A percentile compares a stretch with the other conserved stretches of the same genome.
These are phyloP conservation scores for Manacus vitellinus DNA, from an alignment of 2,113 vertebrate genomes.

Conservation along the genomic window DNA sequence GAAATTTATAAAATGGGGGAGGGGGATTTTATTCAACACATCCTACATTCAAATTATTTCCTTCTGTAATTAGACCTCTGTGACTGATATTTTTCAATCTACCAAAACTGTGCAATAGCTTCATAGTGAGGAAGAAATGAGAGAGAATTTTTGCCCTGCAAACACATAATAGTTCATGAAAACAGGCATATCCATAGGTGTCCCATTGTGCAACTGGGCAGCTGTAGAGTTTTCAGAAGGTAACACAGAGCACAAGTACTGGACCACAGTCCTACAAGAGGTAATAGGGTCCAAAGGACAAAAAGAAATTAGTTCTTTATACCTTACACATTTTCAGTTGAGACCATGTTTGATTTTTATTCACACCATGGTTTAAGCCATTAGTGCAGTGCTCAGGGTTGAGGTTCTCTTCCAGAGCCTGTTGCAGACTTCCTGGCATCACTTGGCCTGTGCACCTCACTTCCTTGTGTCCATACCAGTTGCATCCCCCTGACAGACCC, in stretches of 20 bases:
- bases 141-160: not conserved
- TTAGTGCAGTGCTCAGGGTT: not conserved
- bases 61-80: not conserved
- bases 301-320: not conserved
- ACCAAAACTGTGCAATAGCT: not conserved
- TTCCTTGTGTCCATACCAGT: not conserved
- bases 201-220: not conserved
- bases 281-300: not conserved
- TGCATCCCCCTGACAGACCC: not conserved
- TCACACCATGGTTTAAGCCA: rapidly evolving
- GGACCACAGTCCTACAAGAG: not conserved
- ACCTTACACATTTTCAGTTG: not conserved
- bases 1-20: not conserved
- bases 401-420: not conserved
- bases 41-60: not conserved
- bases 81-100: not conserved
- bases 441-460: rapidly evolving
- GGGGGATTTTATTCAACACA: not conserved
- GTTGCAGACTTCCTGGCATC: not conserved
- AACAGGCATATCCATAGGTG: not conserved
- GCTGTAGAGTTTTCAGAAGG: not conserved
- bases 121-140: not conserved
- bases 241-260: not conserved
- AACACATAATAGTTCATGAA: not conserved
- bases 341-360: not conserved